These are phyloP conservation scores for Odocoileus virginianus DNA, from an alignment of 2,113 vertebrate species.

Conservation along the genomic window DNA sequence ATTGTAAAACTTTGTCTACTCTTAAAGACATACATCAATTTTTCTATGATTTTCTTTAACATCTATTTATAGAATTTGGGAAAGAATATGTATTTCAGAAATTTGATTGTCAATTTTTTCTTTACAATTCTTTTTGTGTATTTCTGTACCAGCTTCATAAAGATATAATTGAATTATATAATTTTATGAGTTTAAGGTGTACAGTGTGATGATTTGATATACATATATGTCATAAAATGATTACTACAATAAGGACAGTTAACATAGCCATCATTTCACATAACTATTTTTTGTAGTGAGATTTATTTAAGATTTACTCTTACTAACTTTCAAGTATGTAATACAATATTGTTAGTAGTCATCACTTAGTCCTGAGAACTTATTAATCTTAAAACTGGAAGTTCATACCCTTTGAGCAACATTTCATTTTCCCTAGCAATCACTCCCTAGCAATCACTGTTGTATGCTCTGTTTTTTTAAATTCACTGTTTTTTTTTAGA, in stretches of 20 bases:
- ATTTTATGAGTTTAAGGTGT: neutral
- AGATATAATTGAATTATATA: neutral
- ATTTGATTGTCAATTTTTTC: neutral
- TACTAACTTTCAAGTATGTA: neutral
- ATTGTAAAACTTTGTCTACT: neutral
- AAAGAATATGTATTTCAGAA: neutral
- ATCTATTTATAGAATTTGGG: neutral
- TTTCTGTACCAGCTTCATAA: neutral
- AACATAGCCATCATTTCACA: neutral
- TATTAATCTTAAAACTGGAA: neutral
- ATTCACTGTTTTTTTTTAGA: neutral
- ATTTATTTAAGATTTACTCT: neutral
- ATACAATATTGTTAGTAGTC: neutral
- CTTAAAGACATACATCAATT: neutral
- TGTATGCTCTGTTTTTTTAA: neutral
- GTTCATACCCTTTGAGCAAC: neutral
- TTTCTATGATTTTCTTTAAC: neutral
- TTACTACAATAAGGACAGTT: neutral
- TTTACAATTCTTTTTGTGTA: neutral
- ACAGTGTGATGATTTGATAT: neutral
- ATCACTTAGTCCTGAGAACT: neutral
- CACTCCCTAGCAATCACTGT: neutral
- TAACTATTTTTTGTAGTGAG: neutral
- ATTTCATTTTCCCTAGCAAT: neutral
- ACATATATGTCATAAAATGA: neutral